A percentile compares a stretch with the other conserved stretches of the same genome.
Evolutionary conservation across 2,797 vertebrate genomes (phyloP).

Genomic region (Intellagama lesueurii): DNA sequence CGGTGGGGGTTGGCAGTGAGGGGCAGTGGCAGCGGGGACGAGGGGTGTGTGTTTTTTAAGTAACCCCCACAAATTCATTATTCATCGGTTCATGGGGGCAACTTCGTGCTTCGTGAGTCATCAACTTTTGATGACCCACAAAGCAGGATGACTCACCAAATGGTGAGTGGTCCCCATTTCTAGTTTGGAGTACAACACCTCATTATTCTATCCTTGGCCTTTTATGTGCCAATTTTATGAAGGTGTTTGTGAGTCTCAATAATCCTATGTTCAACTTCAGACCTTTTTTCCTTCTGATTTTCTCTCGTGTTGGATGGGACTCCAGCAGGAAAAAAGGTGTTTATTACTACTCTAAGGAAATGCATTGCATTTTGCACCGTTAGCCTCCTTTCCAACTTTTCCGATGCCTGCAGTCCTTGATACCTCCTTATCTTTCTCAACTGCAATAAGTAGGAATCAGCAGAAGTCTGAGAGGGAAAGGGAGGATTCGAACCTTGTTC

Average conservation of each 20-base stretch:
- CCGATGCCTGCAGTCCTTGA: too few species aligned
- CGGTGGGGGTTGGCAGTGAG: too few species aligned
- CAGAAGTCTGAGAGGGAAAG: neutral
- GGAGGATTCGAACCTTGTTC: neutral
- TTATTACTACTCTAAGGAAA: neutral
- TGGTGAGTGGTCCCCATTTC: too few species aligned
- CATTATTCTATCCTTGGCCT: neutral
- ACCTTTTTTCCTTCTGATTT: neutral
- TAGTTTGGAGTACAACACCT: neutral
- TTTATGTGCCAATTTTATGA: slow-evolving; percentile 5
- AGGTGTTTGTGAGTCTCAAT: neutral
- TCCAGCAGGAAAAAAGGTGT: neutral
- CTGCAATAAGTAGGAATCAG: neutral
- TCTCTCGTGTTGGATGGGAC: neutral
- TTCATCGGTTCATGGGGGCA: too few species aligned
- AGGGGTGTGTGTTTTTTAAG: too few species aligned
- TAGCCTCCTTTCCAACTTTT: neutral
- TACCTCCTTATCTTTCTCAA: too few species aligned
- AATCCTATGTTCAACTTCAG: neutral
- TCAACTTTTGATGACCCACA: too few species aligned
- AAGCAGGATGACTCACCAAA: too few species aligned
- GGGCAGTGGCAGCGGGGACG: too few species aligned
- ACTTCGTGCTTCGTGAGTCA: too few species aligned
- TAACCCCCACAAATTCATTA: too few species aligned
- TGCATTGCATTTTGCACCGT: neutral